Evolutionary conservation across 2,797 vertebrate species (phyloP).

Genomic region (Acipenser transmontanus): DNA sequence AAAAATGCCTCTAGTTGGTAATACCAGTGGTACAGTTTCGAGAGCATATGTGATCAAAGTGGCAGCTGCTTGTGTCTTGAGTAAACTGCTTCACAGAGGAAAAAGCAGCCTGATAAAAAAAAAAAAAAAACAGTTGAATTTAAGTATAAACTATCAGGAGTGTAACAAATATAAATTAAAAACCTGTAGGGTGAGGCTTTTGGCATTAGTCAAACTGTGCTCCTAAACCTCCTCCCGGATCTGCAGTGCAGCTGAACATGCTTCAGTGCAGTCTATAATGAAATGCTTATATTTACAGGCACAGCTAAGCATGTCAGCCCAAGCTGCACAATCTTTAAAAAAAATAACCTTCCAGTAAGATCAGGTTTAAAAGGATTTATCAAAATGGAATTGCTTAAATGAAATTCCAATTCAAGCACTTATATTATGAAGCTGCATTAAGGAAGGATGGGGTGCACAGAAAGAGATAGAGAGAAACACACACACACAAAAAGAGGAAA

Average conservation of each 20-base stretch:
- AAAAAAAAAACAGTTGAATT: neutral
- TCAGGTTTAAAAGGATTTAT: conserved; percentile 96
- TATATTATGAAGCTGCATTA: conserved; percentile 90
- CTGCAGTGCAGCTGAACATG: conserved; percentile 75
- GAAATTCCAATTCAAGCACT: conserved; percentile 90
- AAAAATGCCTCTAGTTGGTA: too few species aligned
- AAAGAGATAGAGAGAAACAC: conserved; percentile 13
- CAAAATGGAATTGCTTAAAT: conserved; percentile 92
- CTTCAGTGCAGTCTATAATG: conserved; percentile 96
- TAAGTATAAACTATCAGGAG: conserved; percentile 29
- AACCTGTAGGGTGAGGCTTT: conserved; percentile 40
- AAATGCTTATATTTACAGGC: conserved; percentile 99
- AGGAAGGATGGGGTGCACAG: conserved; percentile 57
- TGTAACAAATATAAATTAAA: conserved; percentile 47
- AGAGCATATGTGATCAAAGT: neutral
- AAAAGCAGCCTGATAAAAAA: neutral
- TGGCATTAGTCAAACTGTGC: conserved; percentile 66
- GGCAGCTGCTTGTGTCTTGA: neutral
- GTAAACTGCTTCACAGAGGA: neutral
- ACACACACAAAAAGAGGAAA: conserved; percentile 36
- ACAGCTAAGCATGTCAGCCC: conserved; percentile 91
- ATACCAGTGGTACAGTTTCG: too few species aligned
- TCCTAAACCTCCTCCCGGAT: conserved; percentile 57
- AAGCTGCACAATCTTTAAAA: conserved; percentile 79
- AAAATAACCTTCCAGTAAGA: conserved; percentile 83